Base-by-base conservation (phyloP, 2,888 invertebrate species). In the Heliconius hortense region DNA sequence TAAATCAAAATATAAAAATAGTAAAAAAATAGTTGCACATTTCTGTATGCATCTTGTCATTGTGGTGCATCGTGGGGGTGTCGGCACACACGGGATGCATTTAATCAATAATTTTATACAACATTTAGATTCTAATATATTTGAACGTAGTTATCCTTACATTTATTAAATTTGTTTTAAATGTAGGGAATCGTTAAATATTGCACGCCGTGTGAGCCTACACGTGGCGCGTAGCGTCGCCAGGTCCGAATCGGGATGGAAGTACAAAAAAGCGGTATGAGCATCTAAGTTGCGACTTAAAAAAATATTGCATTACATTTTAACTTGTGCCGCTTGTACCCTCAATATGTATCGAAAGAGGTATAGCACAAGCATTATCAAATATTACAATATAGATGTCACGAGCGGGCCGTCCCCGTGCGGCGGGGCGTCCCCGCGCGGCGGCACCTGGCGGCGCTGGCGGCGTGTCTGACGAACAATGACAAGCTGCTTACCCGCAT, bases 1-100 rank as follows among this genome's bases (percentile, higher is more conserved):
- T 93, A 92, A 93, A 93, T 92, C 89, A 93, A 93, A 92, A 93
- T 93, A 94, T 92, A 93, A 94, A 94, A 94, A 93, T 93, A 90
- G 92, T 93, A 93, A 94, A 94, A 86, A 93, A 94, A 93, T 92
- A 91, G 89, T 92, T 90, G 91, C 91, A 92, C 90, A 91, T 91
- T 88, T 91, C 87, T 85, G 86, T 88, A 85, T 88, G 88, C 89
- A 90, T 88, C 89, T 89, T 89, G 91, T 88, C 87, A 88, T 87
- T 88, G 90, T 89, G 90, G 90, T 91, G 92, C 90, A 85, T 86
- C 84, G 86, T 15, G 35, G 85, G 86, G 73, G 71, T 79, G 77
- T 77, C 75, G 75, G 75, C 78, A 78, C 79, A 79, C 79, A 76
- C 75, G 73, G 79, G 73, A 76, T 73, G 80, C 75, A 56, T 43